Evolutionary conservation across 1,140 invertebrate genomes (phyloP).

Genomic region (Pseudomyrmex flavicornis): DNA sequence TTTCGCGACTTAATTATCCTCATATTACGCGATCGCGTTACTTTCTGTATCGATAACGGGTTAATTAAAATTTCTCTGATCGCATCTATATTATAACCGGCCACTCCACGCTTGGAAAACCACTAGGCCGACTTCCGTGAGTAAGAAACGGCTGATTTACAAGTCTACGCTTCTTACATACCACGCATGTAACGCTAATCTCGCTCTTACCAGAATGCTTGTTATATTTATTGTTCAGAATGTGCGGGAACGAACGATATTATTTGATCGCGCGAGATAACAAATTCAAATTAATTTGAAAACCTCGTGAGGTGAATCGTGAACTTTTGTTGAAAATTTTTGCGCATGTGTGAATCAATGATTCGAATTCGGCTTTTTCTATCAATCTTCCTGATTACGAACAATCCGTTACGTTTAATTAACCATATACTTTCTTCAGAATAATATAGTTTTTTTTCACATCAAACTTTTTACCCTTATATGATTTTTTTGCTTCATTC

Average conservation of each 20-base stretch:
- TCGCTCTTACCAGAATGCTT: background rate
- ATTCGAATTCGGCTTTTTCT: background rate
- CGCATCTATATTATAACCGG: constrained; percentile 19
- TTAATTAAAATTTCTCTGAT: constrained; percentile 55
- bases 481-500: background rate
- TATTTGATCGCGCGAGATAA: background rate
- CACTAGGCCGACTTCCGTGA: constrained; percentile 40
- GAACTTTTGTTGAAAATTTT: background rate
- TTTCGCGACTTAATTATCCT: background rate
- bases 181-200: constrained; percentile 8
- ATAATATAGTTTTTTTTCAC: background rate
- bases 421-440: constrained; percentile 9
- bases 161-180: constrained; percentile 32
- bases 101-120: constrained; percentile 41
- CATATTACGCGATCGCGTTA: constrained; percentile 19
- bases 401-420: background rate
- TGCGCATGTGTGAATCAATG: background rate
- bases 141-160: constrained; percentile 49
- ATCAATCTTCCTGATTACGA: background rate
- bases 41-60: constrained; percentile 21
- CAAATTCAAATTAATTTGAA: background rate
- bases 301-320: background rate
- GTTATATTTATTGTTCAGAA: background rate
- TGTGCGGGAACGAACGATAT: background rate
- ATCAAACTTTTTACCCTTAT: background rate